A percentile compares a stretch with the other conserved stretches of the same genome.
Conservation (phyloP, 2,113 vertebrate species). For the Lanius collurio region DNA sequence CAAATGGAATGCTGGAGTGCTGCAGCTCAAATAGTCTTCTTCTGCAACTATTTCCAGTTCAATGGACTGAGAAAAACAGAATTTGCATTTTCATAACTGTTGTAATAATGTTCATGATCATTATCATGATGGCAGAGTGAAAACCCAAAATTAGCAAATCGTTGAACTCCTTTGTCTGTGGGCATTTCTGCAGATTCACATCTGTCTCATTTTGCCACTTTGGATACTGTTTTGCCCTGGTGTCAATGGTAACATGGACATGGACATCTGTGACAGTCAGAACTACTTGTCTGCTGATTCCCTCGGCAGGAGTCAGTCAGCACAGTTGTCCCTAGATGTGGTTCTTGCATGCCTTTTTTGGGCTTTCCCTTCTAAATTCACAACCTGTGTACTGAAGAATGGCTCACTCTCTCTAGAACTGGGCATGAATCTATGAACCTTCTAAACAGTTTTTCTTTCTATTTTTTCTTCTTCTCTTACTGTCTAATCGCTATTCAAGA, state of each 20-base stretch:
- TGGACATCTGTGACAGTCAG: background rate
- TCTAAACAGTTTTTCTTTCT: background rate
- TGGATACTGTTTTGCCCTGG: background rate
- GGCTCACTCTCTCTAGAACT: background rate
- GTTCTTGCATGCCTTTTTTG: background rate
- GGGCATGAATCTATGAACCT: background rate
- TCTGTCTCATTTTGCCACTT: conserved; percentile 40
- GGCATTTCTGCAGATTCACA: conserved; percentile 16
- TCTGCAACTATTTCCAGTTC: conserved; percentile 30
- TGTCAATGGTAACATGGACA: background rate
- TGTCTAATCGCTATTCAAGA: background rate
- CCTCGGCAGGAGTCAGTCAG: background rate
- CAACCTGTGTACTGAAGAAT: background rate
- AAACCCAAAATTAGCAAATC: conserved; percentile 6
- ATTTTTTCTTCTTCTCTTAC: background rate
- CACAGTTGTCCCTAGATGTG: background rate
- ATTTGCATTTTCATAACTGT: conserved; percentile 59
- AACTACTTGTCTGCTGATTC: background rate
- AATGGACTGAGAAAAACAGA: conserved; percentile 17
- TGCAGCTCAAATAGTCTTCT: background rate
- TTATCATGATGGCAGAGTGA: background rate
- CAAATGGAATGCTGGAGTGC: background rate
- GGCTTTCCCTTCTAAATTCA: background rate
- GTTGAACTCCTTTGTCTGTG: background rate
- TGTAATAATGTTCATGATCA: conserved; percentile 26